Conservation (phyloP, 2,888 invertebrate species). For the Acrobasis suavella region DNA sequence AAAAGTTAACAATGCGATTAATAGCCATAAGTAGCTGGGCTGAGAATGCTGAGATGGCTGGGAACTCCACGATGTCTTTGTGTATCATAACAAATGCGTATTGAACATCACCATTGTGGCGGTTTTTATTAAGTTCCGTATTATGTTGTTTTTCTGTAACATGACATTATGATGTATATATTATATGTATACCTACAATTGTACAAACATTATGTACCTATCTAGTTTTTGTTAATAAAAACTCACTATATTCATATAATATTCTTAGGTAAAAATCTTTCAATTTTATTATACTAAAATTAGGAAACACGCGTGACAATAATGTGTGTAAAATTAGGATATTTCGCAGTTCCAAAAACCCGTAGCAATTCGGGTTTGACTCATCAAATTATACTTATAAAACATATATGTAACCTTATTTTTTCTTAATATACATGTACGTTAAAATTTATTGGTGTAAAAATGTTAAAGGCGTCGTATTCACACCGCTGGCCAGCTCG, state of each 20-base stretch:
- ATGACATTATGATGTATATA: slow-evolving; percentile 1
- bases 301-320: too few species aligned
- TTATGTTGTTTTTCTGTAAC: neutral
- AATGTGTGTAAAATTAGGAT: too few species aligned
- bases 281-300: too few species aligned
- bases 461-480: neutral
- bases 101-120: slow-evolving; percentile 13
- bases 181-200: neutral
- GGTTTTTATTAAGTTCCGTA: slow-evolving; percentile 10
- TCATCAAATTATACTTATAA: too few species aligned
- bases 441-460: neutral
- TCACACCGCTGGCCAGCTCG: neutral
- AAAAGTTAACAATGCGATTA: slow-evolving; percentile 46
- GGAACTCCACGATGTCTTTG: neutral
- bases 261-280: too few species aligned
- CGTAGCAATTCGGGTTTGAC: too few species aligned
- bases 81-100: slow-evolving; percentile 11
- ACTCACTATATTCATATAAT: too few species aligned
- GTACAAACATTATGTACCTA: neutral
- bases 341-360: too few species aligned
- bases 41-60: slow-evolving; percentile 5
- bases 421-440: neutral
- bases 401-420: too few species aligned
- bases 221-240: too few species aligned
- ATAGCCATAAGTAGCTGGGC: slow-evolving; percentile 47